Evolutionary conservation across 92 coral and sea anemone species (phyloP), one percentile per base, ranked within the genome.

Genomic region (Actinernus sp.): DNA sequence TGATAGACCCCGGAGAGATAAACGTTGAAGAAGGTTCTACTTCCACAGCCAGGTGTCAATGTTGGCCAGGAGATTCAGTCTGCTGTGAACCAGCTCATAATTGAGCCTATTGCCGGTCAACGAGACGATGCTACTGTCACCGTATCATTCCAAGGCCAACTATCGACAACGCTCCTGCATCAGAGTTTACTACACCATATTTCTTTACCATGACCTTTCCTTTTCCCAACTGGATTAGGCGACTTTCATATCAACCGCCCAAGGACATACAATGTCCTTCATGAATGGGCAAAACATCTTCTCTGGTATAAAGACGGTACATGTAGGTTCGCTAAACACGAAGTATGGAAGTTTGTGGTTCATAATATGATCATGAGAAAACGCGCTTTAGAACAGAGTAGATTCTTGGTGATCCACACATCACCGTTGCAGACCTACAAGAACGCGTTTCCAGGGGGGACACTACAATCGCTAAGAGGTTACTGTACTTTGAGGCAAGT

Each of bases 301-400:
- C 14, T 36, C 7, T 36, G 41, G 41, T 36, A 7, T 36, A 7
- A 36, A 14, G 41, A 36, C 14, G 41, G 41, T 7, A n/a, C n/a
- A n/a, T n/a, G n/a, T n/a, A 36, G 41, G 14, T 36, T 36, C 41
- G 41, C 41, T 14, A 36, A 36, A 14, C 41, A 36, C 14, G 14
- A 36, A 43, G 79, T 60, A 14, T 70, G 68, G 77, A 70, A 26
- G 18, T 71, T 72, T 26, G 71, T 72, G 31, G 79, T 49, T 18
- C 65, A 74, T 49, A 74, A 63, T 49, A 63, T 63, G 73, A 52
- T 72, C 36, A 48, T 61, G 80, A 61, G 71, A 32, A 73, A 61
- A 37, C 31, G 61, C n/a, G 71, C 70, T 7, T 28, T 38, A 8
- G 58, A 55, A 17, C 58, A 58, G 51, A 71, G 60, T 40, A 74